Evolutionary conservation across 2,797 vertebrate genomes (phyloP), one percentile per base, ranked within the genome.

Genomic region (Myoxocephalus aenaeus): DNA sequence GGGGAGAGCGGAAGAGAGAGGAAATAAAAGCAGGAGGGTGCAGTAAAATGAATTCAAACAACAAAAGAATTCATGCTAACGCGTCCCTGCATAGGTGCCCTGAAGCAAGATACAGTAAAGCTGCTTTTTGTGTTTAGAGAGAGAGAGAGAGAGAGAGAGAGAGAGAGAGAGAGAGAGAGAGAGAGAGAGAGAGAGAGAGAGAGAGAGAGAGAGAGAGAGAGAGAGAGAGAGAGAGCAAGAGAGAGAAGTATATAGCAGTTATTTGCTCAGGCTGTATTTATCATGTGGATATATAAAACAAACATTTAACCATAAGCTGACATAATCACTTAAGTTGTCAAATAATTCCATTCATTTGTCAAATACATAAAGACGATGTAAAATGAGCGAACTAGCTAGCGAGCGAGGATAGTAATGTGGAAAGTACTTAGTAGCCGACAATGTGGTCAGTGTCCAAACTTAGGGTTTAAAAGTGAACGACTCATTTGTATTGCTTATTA

Each of bases 31-130:
- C 4, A 0, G 1, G 1, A 40, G 56, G 79, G 51, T 62, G 73
- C 42, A 73, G 64, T 18, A 1, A 73, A 67, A 67, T 40, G 40
- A 58, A 63, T 68, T 10, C n/a, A 75, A 58, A 81, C 50, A 79
- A 59, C 29, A 18, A 1, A 51, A 18, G 10, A 74, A 59, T 15
- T 51, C 27, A 29, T 57, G 25, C 18, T 3, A n/a, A 77, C 34
- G 56, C 14, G 14, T 72, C 18, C 3, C 48, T 1, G 40, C 32
- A 13, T 5, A 48, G 20, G 7, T 5, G 22, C 61, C 66, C 40
- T 36, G 4, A 59, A 51, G 68, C 51, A 72, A 34, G 1, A 40
- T 7, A 8, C 32, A 27, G 38, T 67, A 3, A 53, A 44, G 58
- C 11, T 7, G 3, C 38, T 12, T 38, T 63, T 38, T 34, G 6